Evolutionary conservation across 2,797 vertebrate species (phyloP).

Genomic region (Poecilia wingei): DNA sequence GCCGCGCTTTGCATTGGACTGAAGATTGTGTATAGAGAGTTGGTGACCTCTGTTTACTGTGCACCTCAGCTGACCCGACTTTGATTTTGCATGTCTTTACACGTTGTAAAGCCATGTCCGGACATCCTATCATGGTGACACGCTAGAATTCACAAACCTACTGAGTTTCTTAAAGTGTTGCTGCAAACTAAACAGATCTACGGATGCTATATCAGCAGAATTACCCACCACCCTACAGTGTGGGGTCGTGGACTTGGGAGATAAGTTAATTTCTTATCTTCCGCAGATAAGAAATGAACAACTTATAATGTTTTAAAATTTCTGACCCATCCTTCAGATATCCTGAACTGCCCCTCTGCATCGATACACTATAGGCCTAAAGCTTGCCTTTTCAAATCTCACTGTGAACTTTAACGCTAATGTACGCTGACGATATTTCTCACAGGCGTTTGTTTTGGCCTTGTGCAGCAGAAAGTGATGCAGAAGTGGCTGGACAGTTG

Average conservation of each 20-base stretch:
- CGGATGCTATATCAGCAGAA: not conserved
- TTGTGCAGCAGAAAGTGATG: conserved; percentile 79
- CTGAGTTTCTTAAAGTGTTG: too few species aligned
- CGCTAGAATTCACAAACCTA: not conserved
- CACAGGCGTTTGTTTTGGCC: conserved; percentile 69
- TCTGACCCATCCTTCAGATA: not conserved
- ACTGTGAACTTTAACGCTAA: conserved; percentile 5
- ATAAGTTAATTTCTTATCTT: not conserved
- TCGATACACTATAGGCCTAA: not conserved
- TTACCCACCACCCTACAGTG: not conserved
- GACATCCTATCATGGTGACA: not conserved
- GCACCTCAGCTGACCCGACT: not conserved
- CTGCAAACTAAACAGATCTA: not conserved
- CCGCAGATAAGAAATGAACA: not conserved
- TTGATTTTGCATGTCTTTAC: not conserved
- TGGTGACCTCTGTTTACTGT: not conserved
- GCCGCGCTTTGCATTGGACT: not conserved
- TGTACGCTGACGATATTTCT: conserved; percentile 58
- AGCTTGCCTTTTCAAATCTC: not conserved
- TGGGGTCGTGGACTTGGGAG: not conserved
- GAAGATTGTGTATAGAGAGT: not conserved
- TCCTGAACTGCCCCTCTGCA: not conserved
- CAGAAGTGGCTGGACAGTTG: conserved; percentile 83
- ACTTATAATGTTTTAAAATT: not conserved
- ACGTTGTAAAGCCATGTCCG: not conserved